Conservation (phyloP, 2,797 vertebrate genomes). For the Melopsittacus undulatus region DNA sequence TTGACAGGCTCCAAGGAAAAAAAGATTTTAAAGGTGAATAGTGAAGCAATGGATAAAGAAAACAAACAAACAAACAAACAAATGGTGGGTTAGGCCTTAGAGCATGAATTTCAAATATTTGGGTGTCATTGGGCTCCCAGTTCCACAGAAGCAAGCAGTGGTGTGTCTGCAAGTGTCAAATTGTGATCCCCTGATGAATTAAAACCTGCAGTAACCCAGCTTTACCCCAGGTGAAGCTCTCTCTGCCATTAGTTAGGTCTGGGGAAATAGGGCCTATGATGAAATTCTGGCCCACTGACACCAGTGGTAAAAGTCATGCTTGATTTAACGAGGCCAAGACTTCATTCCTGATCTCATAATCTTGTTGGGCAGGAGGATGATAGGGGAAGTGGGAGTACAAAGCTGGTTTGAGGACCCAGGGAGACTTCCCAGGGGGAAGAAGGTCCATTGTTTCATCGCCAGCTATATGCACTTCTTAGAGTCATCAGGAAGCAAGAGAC, state of each 20-base stretch:
- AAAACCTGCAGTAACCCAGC: not conserved
- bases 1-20: conserved; percentile 12
- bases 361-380: not conserved
- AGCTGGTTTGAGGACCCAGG: not conserved
- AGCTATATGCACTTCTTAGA: not conserved
- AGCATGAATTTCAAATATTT: conserved; percentile 4
- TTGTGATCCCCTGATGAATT: not conserved
- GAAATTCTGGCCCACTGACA: not conserved
- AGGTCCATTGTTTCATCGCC: not conserved
- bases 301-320: not conserved
- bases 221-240: conserved; percentile 6
- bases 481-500: not conserved
- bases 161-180: not conserved
- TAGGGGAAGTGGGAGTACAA: not conserved
- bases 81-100: not conserved
- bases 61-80: not conserved
- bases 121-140: not conserved
- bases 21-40: conserved; percentile 28
- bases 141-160: not conserved
- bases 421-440: not conserved
- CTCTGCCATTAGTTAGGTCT: not conserved
- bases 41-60: not conserved
- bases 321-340: conserved; percentile 1
- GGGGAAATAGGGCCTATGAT: not conserved
- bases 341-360: not conserved